Evolutionary conservation across 2,888 invertebrate species (phyloP).

Genomic region (Notodonta dromedarius): DNA sequence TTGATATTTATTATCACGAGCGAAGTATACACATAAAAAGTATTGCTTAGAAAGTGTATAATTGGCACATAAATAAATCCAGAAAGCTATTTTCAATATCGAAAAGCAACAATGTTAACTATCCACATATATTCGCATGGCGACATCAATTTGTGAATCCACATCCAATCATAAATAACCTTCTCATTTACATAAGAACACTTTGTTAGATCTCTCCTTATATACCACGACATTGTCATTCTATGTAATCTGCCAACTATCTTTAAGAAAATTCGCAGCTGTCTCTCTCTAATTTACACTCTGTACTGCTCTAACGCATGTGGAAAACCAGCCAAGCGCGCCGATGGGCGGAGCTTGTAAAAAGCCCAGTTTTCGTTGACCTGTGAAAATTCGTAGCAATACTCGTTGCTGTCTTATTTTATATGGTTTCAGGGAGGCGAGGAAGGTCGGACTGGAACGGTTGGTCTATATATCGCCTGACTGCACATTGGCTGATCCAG

Average conservation of each 20-base stretch:
- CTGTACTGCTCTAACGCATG: slow-evolving; percentile 58
- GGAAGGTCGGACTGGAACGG: slow-evolving; percentile 53
- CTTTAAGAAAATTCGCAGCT: slow-evolving; percentile 74
- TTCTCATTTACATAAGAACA: slow-evolving; percentile 77
- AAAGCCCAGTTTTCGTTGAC: slow-evolving; percentile 56
- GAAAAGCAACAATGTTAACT: slow-evolving; percentile 45
- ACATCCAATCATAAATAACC: slow-evolving; percentile 72
- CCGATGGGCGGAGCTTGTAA: slow-evolving; percentile 71
- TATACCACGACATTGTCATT: slow-evolving; percentile 71
- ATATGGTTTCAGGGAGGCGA: slow-evolving; percentile 42
- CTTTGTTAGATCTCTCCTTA: slow-evolving; percentile 70
- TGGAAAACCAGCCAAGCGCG: slow-evolving; percentile 71
- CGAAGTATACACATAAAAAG: no score
- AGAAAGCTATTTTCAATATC: slow-evolving; percentile 2
- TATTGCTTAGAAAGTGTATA: background rate
- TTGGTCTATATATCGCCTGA: slow-evolving; percentile 81
- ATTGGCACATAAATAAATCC: background rate
- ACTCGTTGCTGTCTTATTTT: slow-evolving; percentile 49
- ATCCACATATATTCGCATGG: slow-evolving; percentile 64
- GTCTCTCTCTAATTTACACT: slow-evolving; percentile 67
- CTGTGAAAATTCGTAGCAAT: slow-evolving; percentile 59
- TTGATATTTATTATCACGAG: no score
- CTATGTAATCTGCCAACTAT: slow-evolving; percentile 77
- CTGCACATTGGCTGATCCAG: slow-evolving; percentile 82
- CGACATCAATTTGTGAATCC: slow-evolving; percentile 68